Evolutionary conservation across 2,797 vertebrate genomes (phyloP).

Genomic region (Morelia viridis): DNA sequence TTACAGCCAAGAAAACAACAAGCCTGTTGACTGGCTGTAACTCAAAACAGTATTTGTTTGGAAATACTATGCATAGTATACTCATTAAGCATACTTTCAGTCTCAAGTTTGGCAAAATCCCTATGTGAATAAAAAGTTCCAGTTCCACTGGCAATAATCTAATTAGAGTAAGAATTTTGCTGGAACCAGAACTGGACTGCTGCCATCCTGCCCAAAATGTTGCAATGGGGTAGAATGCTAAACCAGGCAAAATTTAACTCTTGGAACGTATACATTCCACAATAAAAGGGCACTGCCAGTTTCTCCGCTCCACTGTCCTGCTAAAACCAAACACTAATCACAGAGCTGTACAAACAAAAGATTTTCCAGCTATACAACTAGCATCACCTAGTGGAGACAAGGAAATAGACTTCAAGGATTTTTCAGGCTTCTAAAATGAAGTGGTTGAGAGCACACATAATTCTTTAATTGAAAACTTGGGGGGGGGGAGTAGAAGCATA

Average conservation of each 20-base stretch:
- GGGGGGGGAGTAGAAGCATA: fast-evolving
- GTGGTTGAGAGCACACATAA: not conserved
- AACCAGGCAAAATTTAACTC: not conserved
- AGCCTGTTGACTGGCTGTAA: not conserved
- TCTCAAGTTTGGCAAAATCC: not conserved
- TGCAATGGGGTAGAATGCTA: not conserved
- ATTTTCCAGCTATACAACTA: not conserved
- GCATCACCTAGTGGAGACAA: conserved; percentile 58
- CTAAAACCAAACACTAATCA: not conserved
- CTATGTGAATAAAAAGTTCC: not conserved
- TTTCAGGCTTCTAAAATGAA: not conserved
- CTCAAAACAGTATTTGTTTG: not conserved
- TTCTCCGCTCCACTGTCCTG: not conserved
- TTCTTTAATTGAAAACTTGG: not conserved
- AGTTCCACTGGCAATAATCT: not conserved
- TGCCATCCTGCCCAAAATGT: not conserved
- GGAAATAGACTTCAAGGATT: fast-evolving
- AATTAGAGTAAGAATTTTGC: not conserved
- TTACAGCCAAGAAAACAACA: not conserved
- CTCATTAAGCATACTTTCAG: not conserved
- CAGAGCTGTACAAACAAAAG: fast-evolving
- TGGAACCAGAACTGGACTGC: not conserved
- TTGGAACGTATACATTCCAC: not conserved
- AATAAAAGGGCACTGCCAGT: not conserved
- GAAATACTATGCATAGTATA: too few relatives aligned